Evolutionary conservation across 37 sponge, comb jelly and placozoan species (phyloP).

Genomic region (Dysidea cf. avara): DNA sequence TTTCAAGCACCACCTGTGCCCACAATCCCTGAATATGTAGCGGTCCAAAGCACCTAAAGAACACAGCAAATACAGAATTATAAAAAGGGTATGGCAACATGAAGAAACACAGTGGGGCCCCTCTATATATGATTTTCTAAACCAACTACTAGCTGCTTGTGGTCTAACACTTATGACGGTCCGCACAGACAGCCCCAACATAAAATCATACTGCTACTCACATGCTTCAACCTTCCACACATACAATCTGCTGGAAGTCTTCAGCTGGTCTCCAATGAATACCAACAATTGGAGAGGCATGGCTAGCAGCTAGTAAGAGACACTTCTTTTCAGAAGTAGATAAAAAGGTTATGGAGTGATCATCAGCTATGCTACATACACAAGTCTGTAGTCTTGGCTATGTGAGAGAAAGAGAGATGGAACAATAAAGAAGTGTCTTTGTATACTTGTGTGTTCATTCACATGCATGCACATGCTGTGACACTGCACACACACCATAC

Average conservation of each 20-base stretch:
- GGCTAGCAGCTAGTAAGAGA: slow-evolving; percentile 77
- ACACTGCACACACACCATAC: no score
- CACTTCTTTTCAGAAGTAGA: slow-evolving; percentile 73
- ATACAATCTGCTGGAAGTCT: slow-evolving; percentile 79
- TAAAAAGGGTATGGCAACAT: no score
- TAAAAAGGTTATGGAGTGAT: slow-evolving; percentile 89
- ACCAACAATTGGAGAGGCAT: slow-evolving; percentile 62
- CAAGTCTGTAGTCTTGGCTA: slow-evolving; percentile 52
- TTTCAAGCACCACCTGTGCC: slow-evolving; percentile 42
- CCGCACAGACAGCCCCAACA: no score
- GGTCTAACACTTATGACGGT: no score
- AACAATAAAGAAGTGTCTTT: no score
- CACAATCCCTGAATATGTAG: slow-evolving; percentile 65
- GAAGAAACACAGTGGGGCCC: no score
- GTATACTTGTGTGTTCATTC: no score
- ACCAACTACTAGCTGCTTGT: no score
- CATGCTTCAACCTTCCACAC: slow-evolving; percentile 90
- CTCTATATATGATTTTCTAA: no score
- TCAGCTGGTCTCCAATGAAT: slow-evolving; percentile 78
- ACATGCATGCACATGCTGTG: no score
- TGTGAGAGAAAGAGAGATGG: background rate
- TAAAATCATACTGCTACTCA: no score
- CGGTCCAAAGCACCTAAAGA: slow-evolving; percentile 79
- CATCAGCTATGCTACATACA: slow-evolving; percentile 83
- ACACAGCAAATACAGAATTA: no score